These are phyloP conservation scores for Eubucco bourcierii DNA, from an alignment of 2,113 vertebrate genomes.

Conservation along the genomic window DNA sequence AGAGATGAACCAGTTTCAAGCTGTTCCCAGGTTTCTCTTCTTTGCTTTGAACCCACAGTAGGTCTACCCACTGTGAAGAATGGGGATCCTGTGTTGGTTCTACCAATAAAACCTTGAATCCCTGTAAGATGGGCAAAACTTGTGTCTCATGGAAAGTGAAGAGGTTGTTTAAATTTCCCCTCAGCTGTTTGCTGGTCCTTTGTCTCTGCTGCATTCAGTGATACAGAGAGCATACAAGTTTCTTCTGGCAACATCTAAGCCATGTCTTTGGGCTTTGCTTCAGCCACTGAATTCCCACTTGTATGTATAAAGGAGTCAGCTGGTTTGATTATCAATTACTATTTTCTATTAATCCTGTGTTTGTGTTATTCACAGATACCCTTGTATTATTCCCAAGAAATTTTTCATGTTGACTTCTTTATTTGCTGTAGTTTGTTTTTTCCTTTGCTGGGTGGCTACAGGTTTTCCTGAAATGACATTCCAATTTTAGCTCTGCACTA, in stretches of 20 bases:
- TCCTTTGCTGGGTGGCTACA: slow-evolving; percentile 3
- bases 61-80: neutral
- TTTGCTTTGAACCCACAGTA: neutral
- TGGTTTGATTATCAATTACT: neutral
- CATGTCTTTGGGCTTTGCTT: neutral
- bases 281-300: neutral
- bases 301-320: neutral
- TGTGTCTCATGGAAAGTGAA: neutral
- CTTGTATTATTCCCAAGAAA: neutral
- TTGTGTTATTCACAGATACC: neutral
- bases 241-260: neutral
- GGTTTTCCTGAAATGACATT: slow-evolving; percentile 32
- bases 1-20: neutral
- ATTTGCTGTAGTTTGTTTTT: slow-evolving; percentile 16
- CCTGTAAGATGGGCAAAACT: neutral
- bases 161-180: neutral
- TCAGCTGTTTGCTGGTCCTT: neutral
- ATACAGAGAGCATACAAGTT: neutral
- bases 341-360: slow-evolving; percentile 17
- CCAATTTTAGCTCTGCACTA: slow-evolving; percentile 29
- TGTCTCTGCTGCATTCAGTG: neutral
- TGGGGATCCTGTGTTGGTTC: neutral
- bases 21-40: neutral
- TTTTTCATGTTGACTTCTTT: slow-evolving; percentile 36
- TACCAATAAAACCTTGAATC: neutral